These are phyloP conservation scores for Anoplolepis gracilipes DNA, from an alignment of 1,140 invertebrate genomes.

Conservation along the genomic window DNA sequence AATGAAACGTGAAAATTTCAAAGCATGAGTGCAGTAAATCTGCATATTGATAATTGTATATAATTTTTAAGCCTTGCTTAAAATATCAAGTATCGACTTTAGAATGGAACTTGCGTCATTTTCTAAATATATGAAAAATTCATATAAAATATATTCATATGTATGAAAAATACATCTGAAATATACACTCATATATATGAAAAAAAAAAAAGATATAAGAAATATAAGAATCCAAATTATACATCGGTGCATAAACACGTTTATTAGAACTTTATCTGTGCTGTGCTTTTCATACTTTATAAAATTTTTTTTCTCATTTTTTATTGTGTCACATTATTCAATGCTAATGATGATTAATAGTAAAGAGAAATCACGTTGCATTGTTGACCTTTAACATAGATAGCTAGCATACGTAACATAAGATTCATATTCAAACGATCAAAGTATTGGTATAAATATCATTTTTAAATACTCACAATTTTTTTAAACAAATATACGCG, in stretches of 20 bases:
- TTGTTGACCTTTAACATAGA: constrained; percentile 39
- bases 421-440: constrained; percentile 1
- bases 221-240: neutral
- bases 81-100: constrained; percentile 2
- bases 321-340: neutral
- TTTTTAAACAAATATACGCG: neutral
- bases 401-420: neutral
- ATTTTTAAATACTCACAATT: neutral
- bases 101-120: neutral
- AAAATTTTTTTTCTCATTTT: neutral
- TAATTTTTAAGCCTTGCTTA: neutral
- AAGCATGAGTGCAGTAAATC: neutral
- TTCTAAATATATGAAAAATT: neutral
- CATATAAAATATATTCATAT: too few species aligned
- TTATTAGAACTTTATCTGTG: neutral
- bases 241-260: neutral
- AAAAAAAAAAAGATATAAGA: too few species aligned
- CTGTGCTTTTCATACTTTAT: neutral
- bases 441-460: constrained; percentile 2
- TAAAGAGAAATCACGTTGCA: constrained; percentile 27
- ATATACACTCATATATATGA: too few species aligned
- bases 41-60: too few species aligned
- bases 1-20: constrained; percentile 14
- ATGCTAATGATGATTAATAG: constrained; percentile 52
- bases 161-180: too few species aligned